These are phyloP conservation scores for Drosophila merina DNA, from an alignment of 2,888 invertebrate species.

Conservation along the genomic window DNA sequence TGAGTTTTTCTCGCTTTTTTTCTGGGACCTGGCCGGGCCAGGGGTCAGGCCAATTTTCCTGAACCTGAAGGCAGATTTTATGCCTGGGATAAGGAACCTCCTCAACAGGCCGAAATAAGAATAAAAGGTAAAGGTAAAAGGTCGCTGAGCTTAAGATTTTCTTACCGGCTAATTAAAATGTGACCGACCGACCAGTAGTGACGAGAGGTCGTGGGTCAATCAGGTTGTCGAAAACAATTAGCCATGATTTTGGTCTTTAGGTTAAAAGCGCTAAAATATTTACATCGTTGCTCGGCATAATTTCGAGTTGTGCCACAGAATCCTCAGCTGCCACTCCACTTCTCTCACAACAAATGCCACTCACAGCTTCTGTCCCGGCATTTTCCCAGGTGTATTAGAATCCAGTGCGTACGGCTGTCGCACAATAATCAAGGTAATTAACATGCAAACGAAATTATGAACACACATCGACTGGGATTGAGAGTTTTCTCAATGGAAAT, in stretches of 20 bases:
- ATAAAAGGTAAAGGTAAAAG: slow-evolving; percentile 41
- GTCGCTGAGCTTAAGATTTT: slow-evolving; percentile 40
- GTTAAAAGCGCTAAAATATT: neutral
- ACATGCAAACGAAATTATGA: slow-evolving; percentile 79
- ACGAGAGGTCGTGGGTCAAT: slow-evolving; percentile 42
- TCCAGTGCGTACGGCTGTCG: slow-evolving; percentile 56
- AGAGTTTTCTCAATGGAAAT: slow-evolving; percentile 59
- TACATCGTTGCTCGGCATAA: slow-evolving; percentile 5
- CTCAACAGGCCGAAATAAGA: neutral
- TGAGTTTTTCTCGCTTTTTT: slow-evolving; percentile 58
- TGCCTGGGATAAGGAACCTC: slow-evolving; percentile 28
- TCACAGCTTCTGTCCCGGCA: slow-evolving; percentile 30
- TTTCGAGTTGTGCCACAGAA: slow-evolving; percentile 17
- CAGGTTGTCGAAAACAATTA: slow-evolving; percentile 38
- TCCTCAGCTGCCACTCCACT: slow-evolving; percentile 8
- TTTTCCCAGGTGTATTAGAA: slow-evolving; percentile 46
- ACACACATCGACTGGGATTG: slow-evolving; percentile 15
- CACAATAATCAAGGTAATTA: slow-evolving; percentile 78
- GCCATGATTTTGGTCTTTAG: slow-evolving; percentile 3
- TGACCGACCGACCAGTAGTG: slow-evolving; percentile 65
- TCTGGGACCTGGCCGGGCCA: neutral
- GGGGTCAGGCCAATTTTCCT: slow-evolving; percentile 45
- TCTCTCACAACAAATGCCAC: slow-evolving; percentile 23
- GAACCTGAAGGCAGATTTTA: slow-evolving; percentile 40
- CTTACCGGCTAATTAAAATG: slow-evolving; percentile 65